Evolutionary conservation across 1,140 invertebrate species (phyloP).

Genomic region (Zaprionus capensis): DNA sequence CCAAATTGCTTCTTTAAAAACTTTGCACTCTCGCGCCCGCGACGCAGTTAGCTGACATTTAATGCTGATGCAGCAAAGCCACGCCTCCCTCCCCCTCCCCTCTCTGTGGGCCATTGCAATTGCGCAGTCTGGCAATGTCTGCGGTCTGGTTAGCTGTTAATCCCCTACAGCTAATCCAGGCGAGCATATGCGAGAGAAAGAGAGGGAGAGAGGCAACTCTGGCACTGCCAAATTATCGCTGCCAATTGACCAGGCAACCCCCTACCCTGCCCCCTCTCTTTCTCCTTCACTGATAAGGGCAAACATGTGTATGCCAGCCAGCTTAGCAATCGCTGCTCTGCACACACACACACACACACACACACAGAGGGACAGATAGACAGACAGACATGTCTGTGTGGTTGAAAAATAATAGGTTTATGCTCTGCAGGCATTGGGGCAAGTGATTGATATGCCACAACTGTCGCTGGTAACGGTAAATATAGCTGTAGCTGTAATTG

Average conservation of each 20-base stretch:
- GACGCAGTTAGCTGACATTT: constrained; percentile 34
- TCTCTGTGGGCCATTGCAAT: background rate
- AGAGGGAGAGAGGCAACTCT: background rate
- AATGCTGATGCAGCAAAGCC: constrained; percentile 41
- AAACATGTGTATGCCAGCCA: constrained; percentile 39
- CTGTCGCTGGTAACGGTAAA: constrained; percentile 45
- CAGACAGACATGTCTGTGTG: constrained; percentile 38
- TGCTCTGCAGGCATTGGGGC: constrained; percentile 49
- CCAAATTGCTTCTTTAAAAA: constrained; percentile 76
- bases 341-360: constrained; percentile 13
- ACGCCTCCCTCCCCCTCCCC: background rate
- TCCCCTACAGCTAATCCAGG: constrained; percentile 40
- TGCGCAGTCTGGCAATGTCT: constrained; percentile 17
- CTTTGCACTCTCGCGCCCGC: constrained; percentile 31
- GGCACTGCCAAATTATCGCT: constrained; percentile 46
- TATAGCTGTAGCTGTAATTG: constrained; percentile 29
- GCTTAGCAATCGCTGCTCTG: constrained; percentile 31
- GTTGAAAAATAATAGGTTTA: constrained; percentile 72
- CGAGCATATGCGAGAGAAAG: constrained; percentile 42
- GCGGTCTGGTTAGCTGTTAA: constrained; percentile 49
- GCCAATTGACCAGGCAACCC: constrained; percentile 38
- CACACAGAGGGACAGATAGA: constrained; percentile 2
- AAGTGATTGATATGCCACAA: constrained; percentile 76
- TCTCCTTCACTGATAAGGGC: constrained; percentile 28
- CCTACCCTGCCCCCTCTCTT: background rate